A percentile compares a stretch with the other conserved stretches of the same genome.
Evolutionary conservation across 35 echinoderm and acorn worm species (phyloP).

Genomic region (Apostichopus japonicus): DNA sequence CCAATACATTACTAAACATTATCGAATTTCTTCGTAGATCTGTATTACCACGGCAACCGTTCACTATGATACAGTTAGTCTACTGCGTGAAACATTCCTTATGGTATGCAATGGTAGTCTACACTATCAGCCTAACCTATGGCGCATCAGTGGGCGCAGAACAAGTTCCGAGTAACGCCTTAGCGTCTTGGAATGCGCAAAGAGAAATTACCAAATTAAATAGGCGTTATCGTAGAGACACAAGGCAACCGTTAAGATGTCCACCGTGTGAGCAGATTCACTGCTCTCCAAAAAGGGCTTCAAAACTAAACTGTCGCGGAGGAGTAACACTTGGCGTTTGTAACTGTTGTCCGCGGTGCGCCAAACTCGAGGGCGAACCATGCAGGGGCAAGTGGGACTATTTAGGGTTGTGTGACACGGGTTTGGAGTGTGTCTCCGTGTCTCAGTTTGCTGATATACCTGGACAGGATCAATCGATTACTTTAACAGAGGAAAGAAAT

Average conservation of each 20-base stretch:
- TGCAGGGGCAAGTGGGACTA: constrained; percentile 93
- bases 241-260: constrained; percentile 60
- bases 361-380: constrained; percentile 82
- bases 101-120: constrained; percentile 9
- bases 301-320: constrained; percentile 86
- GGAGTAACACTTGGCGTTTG: constrained; percentile 84
- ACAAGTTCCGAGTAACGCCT: background rate
- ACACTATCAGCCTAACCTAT: background rate
- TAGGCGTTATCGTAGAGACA: constrained; percentile 18
- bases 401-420: constrained; percentile 81
- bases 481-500: background rate
- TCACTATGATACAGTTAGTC: constrained; percentile 10
- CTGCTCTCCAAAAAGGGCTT: constrained; percentile 80
- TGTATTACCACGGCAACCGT: background rate
- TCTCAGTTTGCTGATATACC: constrained; percentile 3
- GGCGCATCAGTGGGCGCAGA: constrained; percentile 2
- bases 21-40: background rate
- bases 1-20: background rate
- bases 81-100: constrained; percentile 1
- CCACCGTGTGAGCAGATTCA: constrained; percentile 85
- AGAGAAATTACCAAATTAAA: constrained; percentile 16
- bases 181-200: constrained; percentile 23
- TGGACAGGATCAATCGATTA: constrained; percentile 26
- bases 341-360: constrained; percentile 89
- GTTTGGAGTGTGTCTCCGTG: constrained; percentile 65